Conservation (phyloP, 2,113 vertebrate genomes). For the Microtus richardsoni region DNA sequence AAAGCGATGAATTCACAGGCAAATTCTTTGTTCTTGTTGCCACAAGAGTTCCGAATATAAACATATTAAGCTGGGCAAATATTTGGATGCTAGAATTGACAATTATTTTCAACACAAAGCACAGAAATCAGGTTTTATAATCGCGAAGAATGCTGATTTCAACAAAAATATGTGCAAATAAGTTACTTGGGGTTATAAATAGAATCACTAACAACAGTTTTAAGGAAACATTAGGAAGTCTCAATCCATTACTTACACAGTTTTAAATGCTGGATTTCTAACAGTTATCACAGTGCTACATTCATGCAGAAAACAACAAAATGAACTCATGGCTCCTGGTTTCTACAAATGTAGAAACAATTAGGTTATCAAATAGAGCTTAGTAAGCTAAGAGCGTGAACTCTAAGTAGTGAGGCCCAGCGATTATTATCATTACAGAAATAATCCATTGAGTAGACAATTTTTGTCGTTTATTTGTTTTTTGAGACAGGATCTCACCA, state of each 20-base stretch:
- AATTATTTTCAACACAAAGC: conserved; percentile 30
- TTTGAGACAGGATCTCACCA: background rate
- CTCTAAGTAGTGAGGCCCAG: conserved; percentile 70
- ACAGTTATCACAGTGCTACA: background rate
- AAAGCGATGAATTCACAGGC: conserved; percentile 23
- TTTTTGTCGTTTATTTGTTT: background rate
- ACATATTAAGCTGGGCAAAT: background rate
- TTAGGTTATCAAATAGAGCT: conserved; percentile 65
- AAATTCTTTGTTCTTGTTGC: background rate
- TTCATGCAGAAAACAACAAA: conserved; percentile 57
- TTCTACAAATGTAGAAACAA: conserved; percentile 40
- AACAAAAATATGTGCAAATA: conserved; percentile 39
- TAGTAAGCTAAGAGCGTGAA: conserved; percentile 62
- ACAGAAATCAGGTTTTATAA: conserved; percentile 11
- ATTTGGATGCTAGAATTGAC: background rate
- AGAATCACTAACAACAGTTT: background rate
- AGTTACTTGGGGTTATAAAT: background rate
- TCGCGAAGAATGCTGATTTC: background rate
- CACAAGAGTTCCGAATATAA: background rate
- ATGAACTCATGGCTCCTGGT: background rate
- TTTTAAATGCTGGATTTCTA: conserved; percentile 43
- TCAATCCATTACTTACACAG: background rate
- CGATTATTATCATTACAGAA: conserved; percentile 80
- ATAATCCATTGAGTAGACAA: conserved; percentile 77
- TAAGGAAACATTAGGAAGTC: background rate